Base-by-base conservation (phyloP, 2,797 vertebrate species). In the Cuniculus paca region DNA sequence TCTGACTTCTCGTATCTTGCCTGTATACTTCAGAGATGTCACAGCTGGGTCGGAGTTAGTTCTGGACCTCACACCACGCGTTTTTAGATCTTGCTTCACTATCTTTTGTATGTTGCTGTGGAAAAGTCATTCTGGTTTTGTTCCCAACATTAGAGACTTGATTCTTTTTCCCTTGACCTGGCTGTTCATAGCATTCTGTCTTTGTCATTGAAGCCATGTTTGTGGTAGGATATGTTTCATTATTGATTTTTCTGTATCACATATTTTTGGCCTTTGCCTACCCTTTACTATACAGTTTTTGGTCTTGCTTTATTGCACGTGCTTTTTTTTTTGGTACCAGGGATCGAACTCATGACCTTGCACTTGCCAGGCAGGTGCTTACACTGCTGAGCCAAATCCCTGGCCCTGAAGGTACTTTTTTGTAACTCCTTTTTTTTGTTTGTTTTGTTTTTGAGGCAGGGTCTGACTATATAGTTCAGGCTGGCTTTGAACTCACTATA, bases 111-210 rank as follows among this genome's bases (percentile, higher is more conserved):
- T 87, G 28, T 91, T 70, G 17, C 22, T 39, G 28, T 78, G 79
- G 61, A 74, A 60, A 96, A 81, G 54, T 74, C 39, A 85, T 48
- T 34, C 36, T 90, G 85, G 72, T 4, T 80, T 84, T 85, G 50
- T 92, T 56, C 2, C 63, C 9, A 20, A n/a, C 4, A 1, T 88
- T 82, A 68, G 60, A 36, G 78, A 52, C 9, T 75, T 36, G 39
- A 31, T 80, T 81, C 13, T 78, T 88, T 74, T 88, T 19, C 34
- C 34, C 14, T 79, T 68, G 45, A 16, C 20, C 45, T 39, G 45
- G 63, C 39, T 74, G 36, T 60, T 87, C 1, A 2, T 56, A 17
- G 1, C 16, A 28, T 87, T 88, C 16, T 26, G 60, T 91, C 60
- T 54, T 88, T 86, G 65, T 81, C 34, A 24, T 80, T 90, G 80